phyloP scores from a whole-genome alignment of 2,797 vertebrate species.

The Mus caroli region DNA sequence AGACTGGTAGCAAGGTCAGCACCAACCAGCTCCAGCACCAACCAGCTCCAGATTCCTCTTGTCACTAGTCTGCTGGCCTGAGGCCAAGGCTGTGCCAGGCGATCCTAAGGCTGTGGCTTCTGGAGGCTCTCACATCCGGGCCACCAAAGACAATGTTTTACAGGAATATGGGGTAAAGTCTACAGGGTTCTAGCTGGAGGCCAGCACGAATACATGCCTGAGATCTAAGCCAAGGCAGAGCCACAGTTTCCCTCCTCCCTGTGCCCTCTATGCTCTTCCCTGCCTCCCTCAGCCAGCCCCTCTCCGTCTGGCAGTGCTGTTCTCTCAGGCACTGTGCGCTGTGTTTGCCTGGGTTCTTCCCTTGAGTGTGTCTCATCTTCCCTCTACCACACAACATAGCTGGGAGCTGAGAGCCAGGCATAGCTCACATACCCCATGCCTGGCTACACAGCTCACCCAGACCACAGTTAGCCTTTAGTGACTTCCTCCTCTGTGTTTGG shows the following conservation, averaged over 20 bases:
- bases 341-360: not conserved
- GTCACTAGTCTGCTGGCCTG: not conserved
- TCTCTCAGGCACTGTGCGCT: accelerated
- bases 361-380: too few relatives aligned
- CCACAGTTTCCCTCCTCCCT: not conserved
- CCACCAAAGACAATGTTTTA: not conserved
- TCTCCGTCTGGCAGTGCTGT: not conserved
- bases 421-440: not conserved
- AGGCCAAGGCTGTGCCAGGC: not conserved
- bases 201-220: not conserved
- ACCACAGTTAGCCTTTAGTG: not conserved
- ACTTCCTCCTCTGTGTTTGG: not conserved
- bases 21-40: not conserved
- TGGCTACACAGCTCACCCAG: not conserved
- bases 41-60: not conserved
- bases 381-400: accelerated
- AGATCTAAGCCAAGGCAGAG: not conserved
- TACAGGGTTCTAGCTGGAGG: not conserved
- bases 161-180: not conserved
- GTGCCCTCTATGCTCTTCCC: not conserved
- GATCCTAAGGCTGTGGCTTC: not conserved
- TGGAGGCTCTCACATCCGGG: not conserved
- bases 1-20: not conserved
- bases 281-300: not conserved
- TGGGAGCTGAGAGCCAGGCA: not conserved